phyloP scores from a whole-genome alignment of 2,113 vertebrate species.

The Regulus satrapa region DNA sequence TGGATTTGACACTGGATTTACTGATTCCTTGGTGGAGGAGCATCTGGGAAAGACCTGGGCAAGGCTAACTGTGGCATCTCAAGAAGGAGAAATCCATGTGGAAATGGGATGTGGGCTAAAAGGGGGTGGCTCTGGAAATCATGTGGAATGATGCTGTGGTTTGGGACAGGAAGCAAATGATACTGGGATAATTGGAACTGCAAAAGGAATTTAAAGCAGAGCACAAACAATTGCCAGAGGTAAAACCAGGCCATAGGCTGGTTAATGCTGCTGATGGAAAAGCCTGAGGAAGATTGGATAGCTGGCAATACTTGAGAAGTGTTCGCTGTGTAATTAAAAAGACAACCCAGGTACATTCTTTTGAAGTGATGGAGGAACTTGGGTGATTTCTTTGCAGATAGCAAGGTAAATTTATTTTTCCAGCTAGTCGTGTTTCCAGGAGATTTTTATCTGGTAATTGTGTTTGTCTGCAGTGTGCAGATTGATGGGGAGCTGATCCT shows the following conservation, averaged over 20 bases:
- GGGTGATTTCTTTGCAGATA: slow-evolving; percentile 8
- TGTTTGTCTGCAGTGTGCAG: background rate
- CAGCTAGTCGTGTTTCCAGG: background rate
- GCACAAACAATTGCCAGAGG: background rate
- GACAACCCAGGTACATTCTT: background rate
- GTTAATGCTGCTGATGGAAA: background rate
- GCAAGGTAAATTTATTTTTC: background rate
- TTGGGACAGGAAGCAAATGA: background rate
- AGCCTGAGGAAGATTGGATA: background rate
- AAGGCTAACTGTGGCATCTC: background rate
- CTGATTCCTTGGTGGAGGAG: background rate
- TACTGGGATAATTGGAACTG: background rate
- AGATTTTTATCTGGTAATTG: slow-evolving; percentile 56
- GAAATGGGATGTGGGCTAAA: background rate
- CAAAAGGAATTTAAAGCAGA: background rate
- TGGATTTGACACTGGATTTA: no score
- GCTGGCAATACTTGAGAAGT: background rate
- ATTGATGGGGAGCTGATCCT: background rate
- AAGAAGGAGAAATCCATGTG: background rate
- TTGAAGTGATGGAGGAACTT: background rate
- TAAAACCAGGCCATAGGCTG: background rate
- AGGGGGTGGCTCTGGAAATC: background rate
- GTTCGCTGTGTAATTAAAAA: slow-evolving; percentile 9
- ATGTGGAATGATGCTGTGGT: rapidly evolving
- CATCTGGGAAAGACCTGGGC: background rate